Evolutionary conservation across 2,113 vertebrate genomes (phyloP).

Genomic region (Gallinago undulata): DNA sequence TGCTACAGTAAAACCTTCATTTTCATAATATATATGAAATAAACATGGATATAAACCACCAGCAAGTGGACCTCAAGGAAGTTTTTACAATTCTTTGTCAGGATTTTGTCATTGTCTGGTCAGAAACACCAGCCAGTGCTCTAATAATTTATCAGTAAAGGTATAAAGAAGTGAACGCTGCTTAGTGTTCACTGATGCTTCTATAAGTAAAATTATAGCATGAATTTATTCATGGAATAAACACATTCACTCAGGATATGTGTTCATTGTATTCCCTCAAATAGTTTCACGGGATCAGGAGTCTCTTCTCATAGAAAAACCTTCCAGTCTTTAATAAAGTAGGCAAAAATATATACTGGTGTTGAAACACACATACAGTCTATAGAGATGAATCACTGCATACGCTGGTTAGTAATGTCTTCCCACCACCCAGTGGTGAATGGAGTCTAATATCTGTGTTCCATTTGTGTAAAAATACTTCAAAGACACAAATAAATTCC

Average conservation of each 20-base stretch:
- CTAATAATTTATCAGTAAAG: background rate
- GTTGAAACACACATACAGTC: background rate
- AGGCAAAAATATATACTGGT: slow-evolving; percentile 4
- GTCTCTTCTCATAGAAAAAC: slow-evolving; percentile 16
- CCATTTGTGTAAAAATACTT: background rate
- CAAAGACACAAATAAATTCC: slow-evolving; percentile 37
- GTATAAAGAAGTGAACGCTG: background rate
- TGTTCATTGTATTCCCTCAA: background rate
- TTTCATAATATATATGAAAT: background rate
- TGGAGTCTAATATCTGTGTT: background rate
- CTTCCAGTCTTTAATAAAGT: slow-evolving; percentile 26
- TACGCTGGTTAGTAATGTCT: background rate
- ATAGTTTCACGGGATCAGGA: slow-evolving; percentile 2
- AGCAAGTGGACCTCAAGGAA: background rate
- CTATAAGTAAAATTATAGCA: background rate
- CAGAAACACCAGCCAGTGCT: background rate
- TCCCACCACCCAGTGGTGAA: background rate
- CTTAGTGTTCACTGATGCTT: background rate
- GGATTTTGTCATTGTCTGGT: background rate
- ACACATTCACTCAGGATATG: background rate
- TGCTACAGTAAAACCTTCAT: background rate
- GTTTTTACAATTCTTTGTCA: background rate
- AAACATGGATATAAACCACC: background rate
- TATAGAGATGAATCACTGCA: background rate
- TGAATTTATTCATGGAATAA: background rate